Base-by-base conservation (phyloP, 2,888 invertebrate species). In the Eristalinus aeneus region DNA sequence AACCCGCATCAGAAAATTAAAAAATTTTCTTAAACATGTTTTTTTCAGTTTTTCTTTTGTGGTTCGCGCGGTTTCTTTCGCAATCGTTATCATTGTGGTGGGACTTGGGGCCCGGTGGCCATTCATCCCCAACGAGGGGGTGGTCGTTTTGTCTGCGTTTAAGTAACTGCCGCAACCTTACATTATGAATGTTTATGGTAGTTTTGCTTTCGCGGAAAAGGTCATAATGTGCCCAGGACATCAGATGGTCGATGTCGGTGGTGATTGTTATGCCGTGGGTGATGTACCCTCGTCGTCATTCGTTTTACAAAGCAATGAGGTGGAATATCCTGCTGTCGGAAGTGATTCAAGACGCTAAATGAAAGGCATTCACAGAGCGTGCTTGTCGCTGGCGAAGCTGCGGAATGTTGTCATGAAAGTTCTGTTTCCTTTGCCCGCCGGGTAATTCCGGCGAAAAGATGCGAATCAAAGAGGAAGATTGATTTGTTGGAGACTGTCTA, bases 101-200 rank as follows among this genome's bases (percentile, higher is more conserved):
- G 56, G 46, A 46, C 46, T 46, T 77, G 74, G 63, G 64, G 67
- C 74, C 81, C 82, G 61, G 80, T 73, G 20, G 75, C 72, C 79
- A 84, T 85, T 77, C 69, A 73, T 76, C 58, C 32, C 68, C 65
- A 74, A 77, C 86, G 77, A 73, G 76, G 68, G 60, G 23, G 10
- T 12, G 56, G 56, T 46, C 46, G 53, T 80, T 79, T 58, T 80
- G 32, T 34, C 53, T 65, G 65, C 58, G 61, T 46, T 77, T 86
- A 81, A 86, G 86, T 86, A 86, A 86, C 86, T 82, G 65, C 77
- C 71, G 69, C 82, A 32, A 81, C 81, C 77, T 86, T 86, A 81
- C 81, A 77, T 86, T 86, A 73, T 81, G 77, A 86, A 86, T 86
- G 81, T 81, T 86, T 67, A 77, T 74, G 86, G 77, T 71, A 82